phyloP scores from a whole-genome alignment of 2,888 invertebrate species.

The Lapara coniferarum region DNA sequence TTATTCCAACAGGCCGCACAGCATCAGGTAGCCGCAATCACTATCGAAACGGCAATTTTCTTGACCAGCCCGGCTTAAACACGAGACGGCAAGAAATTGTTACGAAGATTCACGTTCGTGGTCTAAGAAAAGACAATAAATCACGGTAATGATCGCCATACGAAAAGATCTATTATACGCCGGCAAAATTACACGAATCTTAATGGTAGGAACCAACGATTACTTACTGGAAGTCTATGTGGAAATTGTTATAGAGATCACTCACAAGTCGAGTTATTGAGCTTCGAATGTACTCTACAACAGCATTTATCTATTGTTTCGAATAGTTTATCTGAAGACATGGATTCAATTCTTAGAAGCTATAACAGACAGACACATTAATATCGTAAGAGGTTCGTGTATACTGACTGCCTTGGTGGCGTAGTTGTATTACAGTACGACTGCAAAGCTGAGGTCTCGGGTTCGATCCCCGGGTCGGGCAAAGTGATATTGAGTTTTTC shows the following conservation, averaged over 20 bases:
- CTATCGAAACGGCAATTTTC: conserved; percentile 75
- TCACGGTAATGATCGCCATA: conserved; percentile 63
- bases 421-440: too few species aligned
- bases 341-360: not conserved
- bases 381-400: conserved; percentile 45
- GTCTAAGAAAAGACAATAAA: conserved; percentile 71
- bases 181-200: conserved; percentile 11
- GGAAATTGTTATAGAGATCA: conserved; percentile 46
- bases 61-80: conserved; percentile 68
- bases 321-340: not conserved
- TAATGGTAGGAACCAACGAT: conserved; percentile 2
- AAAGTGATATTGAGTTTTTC: too few species aligned
- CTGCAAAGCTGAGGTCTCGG: too few species aligned
- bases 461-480: too few species aligned
- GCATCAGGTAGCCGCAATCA: conserved; percentile 74
- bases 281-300: not conserved
- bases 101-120: conserved; percentile 63
- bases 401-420: conserved; percentile 31
- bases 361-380: not conserved
- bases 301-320: conserved; percentile 12
- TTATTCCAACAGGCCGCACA: conserved; percentile 67
- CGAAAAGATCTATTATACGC: conserved; percentile 49
- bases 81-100: conserved; percentile 67
- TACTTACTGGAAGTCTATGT: conserved; percentile 13
- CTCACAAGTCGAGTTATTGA: conserved; percentile 23